Base-by-base conservation (phyloP, 2,888 invertebrate genomes). In the Chymomyza procnemis region DNA sequence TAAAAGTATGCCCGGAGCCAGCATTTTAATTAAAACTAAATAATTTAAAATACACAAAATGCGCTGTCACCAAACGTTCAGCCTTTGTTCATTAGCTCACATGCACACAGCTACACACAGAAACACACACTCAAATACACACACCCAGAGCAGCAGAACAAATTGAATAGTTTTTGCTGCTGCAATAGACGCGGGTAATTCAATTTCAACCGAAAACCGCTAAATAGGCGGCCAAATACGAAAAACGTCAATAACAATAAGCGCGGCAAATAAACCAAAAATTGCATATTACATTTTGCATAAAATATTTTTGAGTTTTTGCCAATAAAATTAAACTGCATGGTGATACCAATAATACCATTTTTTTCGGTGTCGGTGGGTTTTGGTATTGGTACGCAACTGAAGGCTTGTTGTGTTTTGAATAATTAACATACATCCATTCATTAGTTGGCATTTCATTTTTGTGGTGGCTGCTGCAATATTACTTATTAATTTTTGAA, bases 1-100 rank as follows among this genome's bases (percentile, higher is more conserved):
- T 41, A 41, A 41, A 41, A 41, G 34, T 41, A 41, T 41, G 34
- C 34, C 34, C 34, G 34, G 12, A 41, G 34, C 30, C 12, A 57
- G 22, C 61, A 73, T 79, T 82, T 79, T 79, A 80, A 85, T 82
- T 83, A 79, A 80, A 71, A 61, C 73, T 85, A 68, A 82, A 85
- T 80, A 80, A 85, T 84, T 81, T 66, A 78, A 73, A 76, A 67
- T 77, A 65, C 66, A 56, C 41, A 41, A 59, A 59, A 59, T 57
- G 57, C 30, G 30, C 19, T 46, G 22, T 55, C 55, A 55, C 55
- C 46, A 59, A 22, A 66, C 58, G 58, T 50, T 52, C 61, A 74
- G 14, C 22, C 74, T 78, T 73, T 81, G 76, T 78, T 74, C 69
- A 79, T 84, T 81, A 73, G 68, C 72, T 69, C 1, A 2, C 34